phyloP scores from a whole-genome alignment of 2,113 vertebrate species.

The Calyptommatus sinebrachiatus region DNA sequence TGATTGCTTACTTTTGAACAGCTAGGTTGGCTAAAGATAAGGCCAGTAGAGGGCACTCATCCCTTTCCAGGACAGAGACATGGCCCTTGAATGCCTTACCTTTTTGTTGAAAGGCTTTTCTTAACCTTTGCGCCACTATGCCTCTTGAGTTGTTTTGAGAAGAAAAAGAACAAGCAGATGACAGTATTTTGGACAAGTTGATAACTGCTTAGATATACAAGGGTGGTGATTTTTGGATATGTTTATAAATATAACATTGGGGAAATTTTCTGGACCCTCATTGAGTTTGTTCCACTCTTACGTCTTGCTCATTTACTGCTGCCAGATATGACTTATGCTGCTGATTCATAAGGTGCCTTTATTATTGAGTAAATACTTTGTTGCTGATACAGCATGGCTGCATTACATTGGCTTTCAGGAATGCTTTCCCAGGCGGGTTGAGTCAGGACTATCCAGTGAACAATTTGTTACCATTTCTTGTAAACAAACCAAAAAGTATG shows the following conservation, averaged over 20 bases:
- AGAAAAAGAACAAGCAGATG: neutral
- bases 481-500: slow-evolving; percentile 28
- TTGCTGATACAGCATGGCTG: neutral
- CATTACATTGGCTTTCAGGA: slow-evolving; percentile 29
- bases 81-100: no score
- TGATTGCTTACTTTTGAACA: no score
- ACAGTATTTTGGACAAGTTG: neutral
- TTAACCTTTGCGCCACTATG: no score
- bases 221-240: slow-evolving; percentile 30
- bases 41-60: no score
- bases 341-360: slow-evolving; percentile 43
- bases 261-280: slow-evolving; percentile 7
- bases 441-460: slow-evolving; percentile 17
- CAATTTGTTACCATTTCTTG: slow-evolving; percentile 29
- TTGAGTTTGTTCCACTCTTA: slow-evolving; percentile 27
- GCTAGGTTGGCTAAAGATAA: no score
- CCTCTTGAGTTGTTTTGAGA: no score
- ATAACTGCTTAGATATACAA: neutral
- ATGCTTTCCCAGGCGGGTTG: slow-evolving; percentile 26
- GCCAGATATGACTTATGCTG: slow-evolving; percentile 31
- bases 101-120: no score
- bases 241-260: slow-evolving; percentile 23
- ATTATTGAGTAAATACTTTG: slow-evolving; percentile 38
- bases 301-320: slow-evolving; percentile 26
- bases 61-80: no score